Evolutionary conservation across 2,797 vertebrate species (phyloP).

Genomic region (Neopelma chrysocephalum): DNA sequence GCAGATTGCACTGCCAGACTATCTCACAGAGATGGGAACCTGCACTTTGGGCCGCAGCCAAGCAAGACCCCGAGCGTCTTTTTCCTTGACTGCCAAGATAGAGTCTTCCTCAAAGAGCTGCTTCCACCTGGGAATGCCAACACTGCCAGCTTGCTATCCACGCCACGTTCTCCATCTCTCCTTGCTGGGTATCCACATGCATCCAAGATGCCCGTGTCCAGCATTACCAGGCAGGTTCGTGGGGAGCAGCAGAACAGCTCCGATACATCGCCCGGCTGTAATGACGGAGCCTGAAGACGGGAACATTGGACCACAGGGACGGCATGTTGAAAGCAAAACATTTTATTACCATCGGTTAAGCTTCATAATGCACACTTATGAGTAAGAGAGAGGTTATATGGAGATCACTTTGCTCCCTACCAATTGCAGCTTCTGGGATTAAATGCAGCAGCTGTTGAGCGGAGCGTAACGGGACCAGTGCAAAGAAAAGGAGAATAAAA

Average conservation of each 20-base stretch:
- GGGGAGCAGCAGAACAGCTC: neutral
- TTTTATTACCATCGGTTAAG: constrained; percentile 47
- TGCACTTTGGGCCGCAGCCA: neutral
- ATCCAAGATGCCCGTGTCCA: neutral
- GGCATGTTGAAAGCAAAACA: constrained; percentile 35
- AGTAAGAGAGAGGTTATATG: constrained; percentile 22
- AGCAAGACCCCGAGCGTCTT: neutral
- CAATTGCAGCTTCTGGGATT: constrained; percentile 45
- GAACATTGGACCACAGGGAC: constrained; percentile 59
- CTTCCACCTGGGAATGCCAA: neutral
- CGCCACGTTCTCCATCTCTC: neutral
- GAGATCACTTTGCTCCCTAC: constrained; percentile 46
- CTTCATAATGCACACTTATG: constrained; percentile 28
- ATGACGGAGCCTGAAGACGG: neutral
- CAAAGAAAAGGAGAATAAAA: constrained; percentile 21
- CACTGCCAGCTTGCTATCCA: fast-evolving
- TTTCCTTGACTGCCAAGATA: neutral
- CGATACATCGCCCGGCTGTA: neutral
- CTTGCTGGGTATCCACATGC: fast-evolving
- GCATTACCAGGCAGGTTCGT: neutral
- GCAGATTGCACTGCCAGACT: neutral
- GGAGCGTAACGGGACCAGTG: neutral
- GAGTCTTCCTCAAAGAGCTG: neutral
- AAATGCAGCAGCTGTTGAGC: constrained; percentile 40
- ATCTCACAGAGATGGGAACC: neutral